Evolutionary conservation across 2,888 invertebrate species (phyloP).

Genomic region (Amphipyra tragopoginis): DNA sequence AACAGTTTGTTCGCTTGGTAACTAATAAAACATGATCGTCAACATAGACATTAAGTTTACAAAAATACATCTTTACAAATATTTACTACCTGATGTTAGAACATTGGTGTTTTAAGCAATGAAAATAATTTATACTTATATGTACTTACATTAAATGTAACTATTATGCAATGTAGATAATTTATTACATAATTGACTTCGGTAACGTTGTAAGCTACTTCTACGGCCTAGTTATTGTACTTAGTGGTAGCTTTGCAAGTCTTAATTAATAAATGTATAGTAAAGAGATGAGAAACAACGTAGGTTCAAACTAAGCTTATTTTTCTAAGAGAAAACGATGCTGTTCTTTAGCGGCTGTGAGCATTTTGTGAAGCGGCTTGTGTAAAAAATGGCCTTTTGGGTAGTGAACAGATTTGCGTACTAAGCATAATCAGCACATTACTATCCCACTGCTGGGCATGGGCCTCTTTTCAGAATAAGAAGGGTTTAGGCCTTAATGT

Average conservation of each 20-base stretch:
- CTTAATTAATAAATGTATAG: constrained; percentile 50
- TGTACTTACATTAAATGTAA: constrained; percentile 52
- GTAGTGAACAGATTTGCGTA: too few species aligned
- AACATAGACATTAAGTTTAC: constrained; percentile 39
- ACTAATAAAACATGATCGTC: constrained; percentile 20
- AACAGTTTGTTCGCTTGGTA: constrained; percentile 39
- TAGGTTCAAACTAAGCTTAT: not conserved
- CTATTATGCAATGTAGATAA: constrained; percentile 64
- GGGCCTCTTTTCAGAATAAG: too few species aligned
- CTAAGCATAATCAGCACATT: too few species aligned
- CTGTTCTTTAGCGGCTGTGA: not conserved
- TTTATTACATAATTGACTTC: constrained; percentile 82
- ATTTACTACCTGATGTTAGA: constrained; percentile 25
- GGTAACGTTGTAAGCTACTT: constrained; percentile 76
- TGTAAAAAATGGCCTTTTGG: too few species aligned
- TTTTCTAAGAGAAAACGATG: constrained; percentile 8
- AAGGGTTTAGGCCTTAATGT: too few species aligned
- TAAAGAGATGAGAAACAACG: constrained; percentile 5
- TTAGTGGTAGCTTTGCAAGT: constrained; percentile 78
- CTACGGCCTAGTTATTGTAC: constrained; percentile 84
- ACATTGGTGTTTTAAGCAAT: constrained; percentile 39
- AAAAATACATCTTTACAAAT: constrained; percentile 57
- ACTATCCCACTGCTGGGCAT: too few species aligned
- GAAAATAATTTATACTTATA: constrained; percentile 56
- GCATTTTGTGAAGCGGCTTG: too few species aligned